These are phyloP conservation scores for Rhynchomys soricoides DNA, from an alignment of 2,113 vertebrate genomes.

Conservation along the genomic window DNA sequence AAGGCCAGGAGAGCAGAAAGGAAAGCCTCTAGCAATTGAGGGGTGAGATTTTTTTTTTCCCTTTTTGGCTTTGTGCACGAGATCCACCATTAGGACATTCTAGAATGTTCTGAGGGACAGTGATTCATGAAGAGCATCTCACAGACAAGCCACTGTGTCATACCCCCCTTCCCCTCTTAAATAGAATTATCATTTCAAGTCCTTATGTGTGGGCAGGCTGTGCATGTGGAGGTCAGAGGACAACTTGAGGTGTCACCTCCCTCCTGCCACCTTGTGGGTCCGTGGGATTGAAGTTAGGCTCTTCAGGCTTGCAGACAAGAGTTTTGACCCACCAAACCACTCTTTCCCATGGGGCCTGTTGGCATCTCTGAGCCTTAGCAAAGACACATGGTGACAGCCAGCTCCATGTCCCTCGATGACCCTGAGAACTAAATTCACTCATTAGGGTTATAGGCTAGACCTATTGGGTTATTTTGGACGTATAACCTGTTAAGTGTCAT, in stretches of 20 bases:
- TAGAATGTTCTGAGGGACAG: not conserved
- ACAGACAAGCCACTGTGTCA: not conserved
- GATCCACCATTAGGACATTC: too few species aligned
- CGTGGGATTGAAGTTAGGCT: not conserved
- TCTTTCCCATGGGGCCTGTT: not conserved
- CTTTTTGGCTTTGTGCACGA: not conserved
- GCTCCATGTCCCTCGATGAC: fast-evolving
- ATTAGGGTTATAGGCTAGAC: not conserved
- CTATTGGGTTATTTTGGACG: not conserved
- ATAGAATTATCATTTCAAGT: not conserved
- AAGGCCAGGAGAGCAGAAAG: not conserved
- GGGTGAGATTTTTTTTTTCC: not conserved
- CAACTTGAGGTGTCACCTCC: not conserved
- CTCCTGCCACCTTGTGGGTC: not conserved
- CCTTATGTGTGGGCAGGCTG: not conserved
- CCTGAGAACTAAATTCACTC: not conserved
- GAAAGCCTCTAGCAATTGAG: not conserved
- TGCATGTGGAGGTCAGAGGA: not conserved
- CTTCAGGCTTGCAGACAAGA: not conserved
- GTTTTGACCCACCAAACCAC: not conserved
- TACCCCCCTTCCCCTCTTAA: not conserved
- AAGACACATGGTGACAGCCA: not conserved
- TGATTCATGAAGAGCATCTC: not conserved
- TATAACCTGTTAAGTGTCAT: not conserved
- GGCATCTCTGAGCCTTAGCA: not conserved